These are phyloP conservation scores for Cirrhinus molitorella DNA, from an alignment of 2,797 vertebrate genomes.

Conservation along the genomic window DNA sequence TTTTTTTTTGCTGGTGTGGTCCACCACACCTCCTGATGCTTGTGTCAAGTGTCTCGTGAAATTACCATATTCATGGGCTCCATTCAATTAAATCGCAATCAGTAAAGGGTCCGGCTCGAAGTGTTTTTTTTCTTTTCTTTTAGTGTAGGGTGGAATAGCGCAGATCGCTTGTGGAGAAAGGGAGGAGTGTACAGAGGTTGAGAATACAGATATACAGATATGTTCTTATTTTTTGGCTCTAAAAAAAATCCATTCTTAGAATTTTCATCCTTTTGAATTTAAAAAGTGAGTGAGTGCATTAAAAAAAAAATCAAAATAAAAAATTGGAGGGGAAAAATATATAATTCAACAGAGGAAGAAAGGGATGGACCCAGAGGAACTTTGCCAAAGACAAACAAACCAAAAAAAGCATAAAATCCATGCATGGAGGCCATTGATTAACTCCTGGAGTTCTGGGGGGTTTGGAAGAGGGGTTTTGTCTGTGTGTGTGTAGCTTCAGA, in stretches of 20 bases:
- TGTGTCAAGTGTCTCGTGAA: conserved; percentile 60
- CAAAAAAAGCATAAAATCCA: conserved; percentile 54
- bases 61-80: conserved; percentile 66
- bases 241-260: background rate
- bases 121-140: conserved; percentile 47
- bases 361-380: conserved; percentile 60
- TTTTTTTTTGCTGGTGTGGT: conserved; percentile 29
- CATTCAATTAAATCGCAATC: conserved; percentile 69
- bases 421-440: conserved; percentile 65
- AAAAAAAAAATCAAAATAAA: conserved; percentile 10
- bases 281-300: background rate
- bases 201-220: conserved; percentile 65
- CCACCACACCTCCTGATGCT: conserved; percentile 48
- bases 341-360: conserved; percentile 16
- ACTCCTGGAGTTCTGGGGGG: conserved; percentile 56
- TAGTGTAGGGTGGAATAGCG: conserved; percentile 59
- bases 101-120: conserved; percentile 61
- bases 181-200: conserved; percentile 59
- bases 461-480: conserved; percentile 45
- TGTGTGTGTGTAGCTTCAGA: conserved; percentile 60
- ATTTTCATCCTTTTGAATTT: background rate
- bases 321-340: background rate
- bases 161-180: conserved; percentile 57
- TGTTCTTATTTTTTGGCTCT: conserved; percentile 48
- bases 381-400: conserved; percentile 64